Conservation (phyloP, 2,797 vertebrate species). For the Protosalanx chinensis region DNA sequence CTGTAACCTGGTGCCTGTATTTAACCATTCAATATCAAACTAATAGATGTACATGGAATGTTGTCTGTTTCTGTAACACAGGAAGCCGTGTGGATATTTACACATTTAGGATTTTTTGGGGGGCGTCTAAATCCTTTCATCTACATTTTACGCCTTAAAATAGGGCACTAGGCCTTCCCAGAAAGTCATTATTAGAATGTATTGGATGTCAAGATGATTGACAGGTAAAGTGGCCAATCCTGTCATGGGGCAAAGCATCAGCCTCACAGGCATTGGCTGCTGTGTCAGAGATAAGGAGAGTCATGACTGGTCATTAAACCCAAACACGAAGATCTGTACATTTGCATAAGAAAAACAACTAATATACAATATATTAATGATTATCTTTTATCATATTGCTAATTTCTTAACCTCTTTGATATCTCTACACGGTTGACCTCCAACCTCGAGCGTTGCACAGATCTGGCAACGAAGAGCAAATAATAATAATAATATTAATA, state of each 20-base stretch:
- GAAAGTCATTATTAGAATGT: neutral
- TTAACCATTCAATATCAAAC: neutral
- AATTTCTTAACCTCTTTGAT: too few species aligned
- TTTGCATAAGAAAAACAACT: too few species aligned
- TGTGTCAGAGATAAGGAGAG: too few species aligned
- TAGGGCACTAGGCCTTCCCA: too few species aligned
- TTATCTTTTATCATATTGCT: too few species aligned
- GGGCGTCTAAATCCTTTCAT: too few species aligned
- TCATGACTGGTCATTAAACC: neutral
- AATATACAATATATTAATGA: too few species aligned
- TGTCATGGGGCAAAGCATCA: neutral
- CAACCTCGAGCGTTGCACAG: constrained; percentile 31
- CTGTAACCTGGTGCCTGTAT: constrained; percentile 1
- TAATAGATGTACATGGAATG: constrained; percentile 31
- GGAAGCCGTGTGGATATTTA: neutral
- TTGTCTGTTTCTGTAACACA: constrained; percentile 7
- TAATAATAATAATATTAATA: neutral
- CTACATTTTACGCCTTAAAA: too few species aligned
- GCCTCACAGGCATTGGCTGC: neutral
- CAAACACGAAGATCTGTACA: too few species aligned
- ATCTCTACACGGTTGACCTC: neutral
- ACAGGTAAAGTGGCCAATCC: constrained; percentile 2
- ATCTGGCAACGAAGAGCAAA: constrained; percentile 37
- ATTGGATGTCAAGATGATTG: neutral
- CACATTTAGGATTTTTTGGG: too few species aligned